Conservation (phyloP, 2,113 vertebrate genomes). For the Apeltes quadracus region DNA sequence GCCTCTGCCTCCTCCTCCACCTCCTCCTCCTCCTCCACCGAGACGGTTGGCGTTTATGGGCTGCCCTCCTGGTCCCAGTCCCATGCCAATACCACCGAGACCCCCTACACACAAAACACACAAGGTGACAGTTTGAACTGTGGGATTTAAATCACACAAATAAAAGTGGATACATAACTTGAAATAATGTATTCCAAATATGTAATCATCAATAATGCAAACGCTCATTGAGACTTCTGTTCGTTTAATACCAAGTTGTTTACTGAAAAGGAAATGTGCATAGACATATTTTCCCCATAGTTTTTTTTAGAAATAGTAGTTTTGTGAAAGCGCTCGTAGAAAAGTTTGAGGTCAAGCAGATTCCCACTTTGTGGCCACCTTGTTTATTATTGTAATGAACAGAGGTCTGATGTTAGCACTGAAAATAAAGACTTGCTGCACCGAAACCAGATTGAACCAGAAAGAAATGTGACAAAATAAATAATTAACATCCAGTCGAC, state of each 20-base stretch:
- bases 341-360: too few species aligned
- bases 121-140: background rate
- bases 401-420: too few species aligned
- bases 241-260: background rate
- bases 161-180: background rate
- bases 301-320: too few species aligned
- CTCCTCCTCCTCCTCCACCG: slow-evolving; percentile 84
- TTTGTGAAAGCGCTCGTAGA: too few species aligned
- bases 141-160: background rate
- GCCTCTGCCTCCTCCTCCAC: slow-evolving; percentile 83
- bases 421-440: too few species aligned
- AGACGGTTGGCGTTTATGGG: slow-evolving; percentile 92
- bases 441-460: too few species aligned
- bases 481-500: too few species aligned
- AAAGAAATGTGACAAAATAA: too few species aligned
- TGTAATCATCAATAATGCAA: background rate
- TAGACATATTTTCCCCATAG: background rate
- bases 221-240: background rate
- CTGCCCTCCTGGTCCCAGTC: slow-evolving; percentile 96
- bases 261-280: background rate
- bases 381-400: too few species aligned
- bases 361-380: too few species aligned
- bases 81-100: slow-evolving; percentile 96
- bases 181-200: background rate
- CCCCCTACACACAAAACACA: slow-evolving; percentile 82